Percentiles rank a stretch among this genome's conserved stretches.
These are phyloP conservation scores for Eugnorisma glareosa DNA, from an alignment of 2,888 invertebrate genomes.

Conservation along the genomic window DNA sequence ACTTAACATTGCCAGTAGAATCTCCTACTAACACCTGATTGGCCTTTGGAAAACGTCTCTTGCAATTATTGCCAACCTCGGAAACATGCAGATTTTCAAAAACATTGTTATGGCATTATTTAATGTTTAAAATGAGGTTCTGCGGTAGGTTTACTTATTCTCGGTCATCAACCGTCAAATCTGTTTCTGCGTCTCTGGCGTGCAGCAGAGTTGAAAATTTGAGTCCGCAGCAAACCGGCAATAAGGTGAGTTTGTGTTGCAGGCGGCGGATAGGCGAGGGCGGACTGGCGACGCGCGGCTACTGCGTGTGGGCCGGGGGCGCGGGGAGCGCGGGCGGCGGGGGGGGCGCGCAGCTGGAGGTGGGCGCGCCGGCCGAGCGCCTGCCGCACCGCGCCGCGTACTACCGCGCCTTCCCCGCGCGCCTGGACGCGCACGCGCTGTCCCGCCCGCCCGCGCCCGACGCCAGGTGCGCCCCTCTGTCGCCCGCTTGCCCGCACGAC, in stretches of 20 bases:
- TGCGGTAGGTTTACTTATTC: neutral
- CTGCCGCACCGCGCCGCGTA: constrained; percentile 93
- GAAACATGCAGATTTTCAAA: neutral
- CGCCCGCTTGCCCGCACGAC: constrained; percentile 41
- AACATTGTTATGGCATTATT: neutral
- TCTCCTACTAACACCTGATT: neutral
- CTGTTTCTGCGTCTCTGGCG: neutral
- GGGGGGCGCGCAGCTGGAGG: constrained; percentile 93
- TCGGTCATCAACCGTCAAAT: neutral
- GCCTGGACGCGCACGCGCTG: constrained; percentile 92
- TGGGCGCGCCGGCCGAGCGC: constrained; percentile 95
- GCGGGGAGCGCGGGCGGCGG: constrained; percentile 87
- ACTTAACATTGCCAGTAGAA: constrained; percentile 8
- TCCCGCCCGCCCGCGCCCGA: constrained; percentile 83
- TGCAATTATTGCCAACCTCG: neutral
- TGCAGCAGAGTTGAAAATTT: constrained; percentile 8
- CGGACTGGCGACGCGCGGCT: constrained; percentile 83
- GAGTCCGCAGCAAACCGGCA: constrained; percentile 14
- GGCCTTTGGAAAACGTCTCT: neutral
- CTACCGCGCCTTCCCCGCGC: constrained; percentile 96
- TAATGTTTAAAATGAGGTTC: neutral
- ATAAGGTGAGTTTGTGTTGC: constrained; percentile 71
- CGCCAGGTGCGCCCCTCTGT: constrained; percentile 82
- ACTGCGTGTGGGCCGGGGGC: constrained; percentile 85
- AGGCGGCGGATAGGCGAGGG: constrained; percentile 87